These are phyloP conservation scores for Tragelaphus strepsiceros DNA, from an alignment of 2,113 vertebrate genomes.

Conservation along the genomic window DNA sequence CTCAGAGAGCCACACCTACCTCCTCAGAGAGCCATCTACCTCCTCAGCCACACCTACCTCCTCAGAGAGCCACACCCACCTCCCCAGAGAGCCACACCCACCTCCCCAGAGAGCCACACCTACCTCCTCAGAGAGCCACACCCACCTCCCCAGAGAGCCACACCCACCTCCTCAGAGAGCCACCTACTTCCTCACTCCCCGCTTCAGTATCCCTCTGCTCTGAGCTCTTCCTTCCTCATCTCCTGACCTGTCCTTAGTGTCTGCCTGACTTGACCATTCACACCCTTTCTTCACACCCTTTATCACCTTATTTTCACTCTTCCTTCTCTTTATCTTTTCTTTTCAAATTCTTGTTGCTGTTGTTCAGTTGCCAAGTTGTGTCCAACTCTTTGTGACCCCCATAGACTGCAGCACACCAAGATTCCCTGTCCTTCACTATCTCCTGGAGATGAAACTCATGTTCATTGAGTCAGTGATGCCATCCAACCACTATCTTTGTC, in stretches of 20 bases:
- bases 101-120: too few relatives aligned
- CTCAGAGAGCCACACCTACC: too few relatives aligned
- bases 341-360: neutral
- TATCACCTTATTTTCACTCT: neutral
- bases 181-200: neutral
- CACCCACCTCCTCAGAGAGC: too few relatives aligned
- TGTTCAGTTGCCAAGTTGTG: neutral
- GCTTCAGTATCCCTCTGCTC: neutral
- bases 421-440: neutral
- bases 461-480: neutral
- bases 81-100: too few relatives aligned
- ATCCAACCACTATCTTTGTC: neutral
- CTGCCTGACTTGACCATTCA: neutral
- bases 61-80: too few relatives aligned
- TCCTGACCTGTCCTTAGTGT: neutral
- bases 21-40: too few relatives aligned
- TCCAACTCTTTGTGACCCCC: neutral
- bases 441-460: neutral
- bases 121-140: too few relatives aligned
- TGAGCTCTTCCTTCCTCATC: neutral
- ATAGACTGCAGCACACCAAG: neutral
- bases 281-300: neutral
- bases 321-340: neutral
- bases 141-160: too few relatives aligned
- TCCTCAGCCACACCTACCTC: too few relatives aligned